Percentiles rank a stretch among this genome's conserved stretches.
Conservation (phyloP, 2,888 invertebrate species). For the Atethmia centrago region DNA sequence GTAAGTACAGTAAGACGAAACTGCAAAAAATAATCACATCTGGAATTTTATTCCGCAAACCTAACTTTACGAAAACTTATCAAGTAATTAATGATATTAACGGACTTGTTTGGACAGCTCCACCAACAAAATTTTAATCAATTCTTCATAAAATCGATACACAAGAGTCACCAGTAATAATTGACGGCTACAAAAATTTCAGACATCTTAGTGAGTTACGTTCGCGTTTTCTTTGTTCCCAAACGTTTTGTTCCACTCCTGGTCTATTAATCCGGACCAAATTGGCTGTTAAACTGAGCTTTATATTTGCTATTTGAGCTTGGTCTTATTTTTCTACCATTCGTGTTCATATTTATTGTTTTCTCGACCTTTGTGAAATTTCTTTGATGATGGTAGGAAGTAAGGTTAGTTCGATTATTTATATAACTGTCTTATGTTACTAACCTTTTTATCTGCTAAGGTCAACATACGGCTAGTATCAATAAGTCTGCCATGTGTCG, state of each 20-base stretch:
- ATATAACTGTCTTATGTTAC: background rate
- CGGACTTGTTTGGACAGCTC: no score
- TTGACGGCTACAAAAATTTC: constrained; percentile 37
- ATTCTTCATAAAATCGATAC: constrained; percentile 1
- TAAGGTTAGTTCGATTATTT: background rate
- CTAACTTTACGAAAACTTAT: no score
- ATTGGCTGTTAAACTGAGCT: constrained; percentile 64
- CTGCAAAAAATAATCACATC: no score
- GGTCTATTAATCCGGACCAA: constrained; percentile 61
- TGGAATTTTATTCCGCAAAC: no score
- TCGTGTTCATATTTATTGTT: constrained; percentile 41
- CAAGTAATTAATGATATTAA: no score
- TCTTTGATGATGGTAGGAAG: background rate
- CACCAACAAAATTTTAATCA: no score
- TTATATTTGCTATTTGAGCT: constrained; percentile 46
- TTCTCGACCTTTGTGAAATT: background rate
- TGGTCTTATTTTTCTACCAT: constrained; percentile 35
- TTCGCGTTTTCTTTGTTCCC: constrained; percentile 53
- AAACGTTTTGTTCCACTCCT: constrained; percentile 50
- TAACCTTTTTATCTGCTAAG: background rate
- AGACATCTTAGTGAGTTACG: constrained; percentile 13
- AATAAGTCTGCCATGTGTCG: no score
- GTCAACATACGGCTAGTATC: background rate
- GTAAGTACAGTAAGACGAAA: no score
- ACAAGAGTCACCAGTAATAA: constrained; percentile 30